Conservation (phyloP, 2,797 vertebrate species). For the Pseudochromis fuscus region DNA sequence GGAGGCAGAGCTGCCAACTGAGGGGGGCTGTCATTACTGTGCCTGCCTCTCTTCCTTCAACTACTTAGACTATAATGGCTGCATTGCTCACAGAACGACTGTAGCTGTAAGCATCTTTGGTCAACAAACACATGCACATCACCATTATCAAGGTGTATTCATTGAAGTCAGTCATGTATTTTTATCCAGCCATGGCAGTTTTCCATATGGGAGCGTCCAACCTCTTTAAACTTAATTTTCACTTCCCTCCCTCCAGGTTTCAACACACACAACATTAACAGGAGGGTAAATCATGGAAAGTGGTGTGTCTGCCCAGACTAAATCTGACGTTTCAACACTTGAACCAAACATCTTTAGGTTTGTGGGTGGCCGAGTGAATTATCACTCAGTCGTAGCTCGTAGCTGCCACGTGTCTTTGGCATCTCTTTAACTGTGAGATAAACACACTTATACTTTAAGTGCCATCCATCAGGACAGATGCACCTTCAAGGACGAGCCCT, state of each 20-base stretch:
- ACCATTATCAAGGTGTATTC: slow-evolving; percentile 32
- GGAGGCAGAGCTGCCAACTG: slow-evolving; percentile 71
- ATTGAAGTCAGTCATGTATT: slow-evolving; percentile 31
- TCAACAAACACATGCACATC: slow-evolving; percentile 29
- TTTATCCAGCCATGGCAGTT: slow-evolving; percentile 34
- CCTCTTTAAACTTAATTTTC: slow-evolving; percentile 40
- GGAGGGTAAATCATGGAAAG: slow-evolving; percentile 27
- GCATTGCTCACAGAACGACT: slow-evolving; percentile 29
- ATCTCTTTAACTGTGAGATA: slow-evolving; percentile 60
- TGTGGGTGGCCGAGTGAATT: slow-evolving; percentile 65
- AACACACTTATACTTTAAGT: slow-evolving; percentile 57
- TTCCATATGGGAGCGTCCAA: slow-evolving; percentile 9
- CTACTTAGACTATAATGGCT: slow-evolving; percentile 41
- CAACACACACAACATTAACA: slow-evolving; percentile 23
- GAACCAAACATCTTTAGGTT: slow-evolving; percentile 42
- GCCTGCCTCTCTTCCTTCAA: slow-evolving; percentile 59
- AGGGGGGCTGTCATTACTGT: slow-evolving; percentile 67
- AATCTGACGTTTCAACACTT: slow-evolving; percentile 58
- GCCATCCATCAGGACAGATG: slow-evolving; percentile 45
- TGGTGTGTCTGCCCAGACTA: slow-evolving; percentile 31
- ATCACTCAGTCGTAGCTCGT: slow-evolving; percentile 40
- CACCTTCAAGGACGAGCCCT: background rate
- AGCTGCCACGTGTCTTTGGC: slow-evolving; percentile 56
- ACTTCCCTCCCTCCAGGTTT: slow-evolving; percentile 10
- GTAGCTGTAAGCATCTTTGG: slow-evolving; percentile 33